phyloP scores from a whole-genome alignment of 2,113 vertebrate genomes.

The Grantiella picta region DNA sequence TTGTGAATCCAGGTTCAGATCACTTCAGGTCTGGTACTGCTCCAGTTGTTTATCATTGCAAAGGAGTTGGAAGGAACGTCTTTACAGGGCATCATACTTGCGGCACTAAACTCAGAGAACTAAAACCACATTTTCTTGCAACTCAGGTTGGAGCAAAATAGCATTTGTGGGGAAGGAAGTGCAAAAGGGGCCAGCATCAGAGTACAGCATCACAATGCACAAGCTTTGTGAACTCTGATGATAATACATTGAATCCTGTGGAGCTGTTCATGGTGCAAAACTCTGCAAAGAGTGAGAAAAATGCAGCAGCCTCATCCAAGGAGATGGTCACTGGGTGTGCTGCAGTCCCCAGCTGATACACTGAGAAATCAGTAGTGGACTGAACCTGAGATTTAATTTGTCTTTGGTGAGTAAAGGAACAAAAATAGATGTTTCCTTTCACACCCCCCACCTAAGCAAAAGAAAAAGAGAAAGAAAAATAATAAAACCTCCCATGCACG shows the following conservation, averaged over 20 bases:
- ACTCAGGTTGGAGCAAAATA: not conserved
- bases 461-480: slow-evolving; percentile 25
- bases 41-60: not conserved
- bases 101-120: not conserved
- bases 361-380: not conserved
- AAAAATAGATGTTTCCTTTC: slow-evolving; percentile 4
- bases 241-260: not conserved
- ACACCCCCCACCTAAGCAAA: not conserved
- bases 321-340: not conserved
- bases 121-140: not conserved
- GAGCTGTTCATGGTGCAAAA: not conserved
- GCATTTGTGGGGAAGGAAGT: not conserved
- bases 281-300: not conserved
- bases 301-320: not conserved
- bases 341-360: not conserved
- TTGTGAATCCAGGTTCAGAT: not conserved
- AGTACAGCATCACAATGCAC: no score
- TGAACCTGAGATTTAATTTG: slow-evolving; percentile 36
- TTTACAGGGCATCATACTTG: not conserved
- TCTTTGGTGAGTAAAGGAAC: not conserved
- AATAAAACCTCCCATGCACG: not conserved
- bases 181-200: not conserved
- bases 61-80: not conserved
- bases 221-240: not conserved
- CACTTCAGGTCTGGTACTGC: not conserved